A percentile compares a stretch with the other conserved stretches of the same genome.
These are phyloP conservation scores for Antechinus stuartii DNA, from an alignment of 2,113 vertebrate genomes.

Conservation along the genomic window DNA sequence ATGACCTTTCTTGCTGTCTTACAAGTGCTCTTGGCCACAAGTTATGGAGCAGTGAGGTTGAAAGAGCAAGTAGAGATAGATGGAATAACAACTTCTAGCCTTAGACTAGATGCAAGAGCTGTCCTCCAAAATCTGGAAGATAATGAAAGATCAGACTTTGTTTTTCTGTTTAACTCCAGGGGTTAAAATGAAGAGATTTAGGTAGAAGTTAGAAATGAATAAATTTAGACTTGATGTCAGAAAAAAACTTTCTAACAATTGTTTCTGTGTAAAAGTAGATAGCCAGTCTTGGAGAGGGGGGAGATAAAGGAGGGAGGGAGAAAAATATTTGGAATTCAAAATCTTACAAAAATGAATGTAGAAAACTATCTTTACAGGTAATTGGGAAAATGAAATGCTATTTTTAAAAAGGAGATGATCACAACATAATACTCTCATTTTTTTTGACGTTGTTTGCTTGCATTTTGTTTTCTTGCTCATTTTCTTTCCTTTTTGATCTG, in stretches of 20 bases:
- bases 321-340: too few species aligned
- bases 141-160: background rate
- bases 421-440: too few species aligned
- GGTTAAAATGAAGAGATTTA: background rate
- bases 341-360: too few species aligned
- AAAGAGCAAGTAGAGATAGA: background rate
- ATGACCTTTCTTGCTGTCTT: background rate
- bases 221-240: background rate
- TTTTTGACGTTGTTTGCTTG: too few species aligned
- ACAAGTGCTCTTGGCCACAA: background rate
- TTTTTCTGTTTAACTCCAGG: background rate
- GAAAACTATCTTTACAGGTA: too few species aligned
- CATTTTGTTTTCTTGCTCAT: too few species aligned
- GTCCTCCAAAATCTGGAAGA: background rate
- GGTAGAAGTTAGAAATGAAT: background rate
- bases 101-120: background rate
- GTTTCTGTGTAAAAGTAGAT: background rate
- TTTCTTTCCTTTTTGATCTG: too few species aligned
- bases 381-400: too few species aligned
- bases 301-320: too few species aligned
- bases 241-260: background rate
- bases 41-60: background rate
- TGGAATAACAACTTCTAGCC: background rate
- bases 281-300: too few species aligned
- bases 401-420: too few species aligned